These are phyloP conservation scores for Eilema griseolum DNA, from an alignment of 2,888 invertebrate genomes.

Conservation along the genomic window DNA sequence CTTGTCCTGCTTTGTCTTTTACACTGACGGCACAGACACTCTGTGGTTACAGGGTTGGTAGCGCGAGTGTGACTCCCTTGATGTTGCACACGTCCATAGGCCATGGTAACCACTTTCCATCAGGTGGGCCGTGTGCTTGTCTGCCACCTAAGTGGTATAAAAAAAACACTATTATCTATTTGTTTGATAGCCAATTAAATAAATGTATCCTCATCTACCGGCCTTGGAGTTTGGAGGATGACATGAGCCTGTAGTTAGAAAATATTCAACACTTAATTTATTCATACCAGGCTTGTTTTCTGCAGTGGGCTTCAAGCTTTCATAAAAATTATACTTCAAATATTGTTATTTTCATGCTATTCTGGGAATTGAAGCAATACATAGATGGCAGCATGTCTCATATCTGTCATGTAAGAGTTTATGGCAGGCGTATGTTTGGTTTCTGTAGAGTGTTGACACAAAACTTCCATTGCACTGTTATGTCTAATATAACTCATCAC, in stretches of 20 bases:
- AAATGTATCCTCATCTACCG: no score
- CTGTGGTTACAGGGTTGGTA: no score
- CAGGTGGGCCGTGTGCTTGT: no score
- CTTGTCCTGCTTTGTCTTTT: no score
- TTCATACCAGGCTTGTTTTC: not conserved
- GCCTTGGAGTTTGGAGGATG: no score
- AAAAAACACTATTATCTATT: no score
- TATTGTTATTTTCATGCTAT: conserved; percentile 12
- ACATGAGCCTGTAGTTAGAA: no score
- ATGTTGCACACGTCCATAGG: no score
- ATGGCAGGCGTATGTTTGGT: not conserved
- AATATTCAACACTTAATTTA: not conserved
- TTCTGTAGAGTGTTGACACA: not conserved
- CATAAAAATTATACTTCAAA: not conserved
- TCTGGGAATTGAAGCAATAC: conserved; percentile 13
- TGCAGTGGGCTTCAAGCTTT: not conserved
- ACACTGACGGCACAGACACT: no score
- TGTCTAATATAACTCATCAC: not conserved
- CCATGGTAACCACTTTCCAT: no score
- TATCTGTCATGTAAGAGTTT: conserved; percentile 19
- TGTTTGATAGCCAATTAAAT: not conserved
- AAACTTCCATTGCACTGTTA: not conserved
- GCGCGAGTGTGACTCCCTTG: no score
- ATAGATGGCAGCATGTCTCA: conserved; percentile 10
- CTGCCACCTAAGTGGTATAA: no score